Base-by-base conservation (phyloP, 2,888 invertebrate genomes). In the Hydroisotoma schaefferi region DNA sequence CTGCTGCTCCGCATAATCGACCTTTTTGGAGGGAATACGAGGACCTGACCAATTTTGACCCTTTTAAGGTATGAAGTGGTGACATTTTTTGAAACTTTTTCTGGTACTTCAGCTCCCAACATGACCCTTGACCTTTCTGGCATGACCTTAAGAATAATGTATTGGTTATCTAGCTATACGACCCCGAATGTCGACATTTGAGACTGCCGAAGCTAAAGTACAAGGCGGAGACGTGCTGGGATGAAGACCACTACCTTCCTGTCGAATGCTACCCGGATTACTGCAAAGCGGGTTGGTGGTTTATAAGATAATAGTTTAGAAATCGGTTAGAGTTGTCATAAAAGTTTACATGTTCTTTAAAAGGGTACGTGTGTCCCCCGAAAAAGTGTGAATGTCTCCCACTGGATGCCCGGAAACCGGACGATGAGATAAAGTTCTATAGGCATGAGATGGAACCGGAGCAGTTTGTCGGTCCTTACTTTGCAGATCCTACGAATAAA, bases 11-110 rank as follows among this genome's bases (percentile, higher is more conserved):
- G 1, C 52, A 56, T 1, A 37, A 55, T 18, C 47, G 59, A 20
- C 70, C 70, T 2, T 70, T 70, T 47, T 67, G 67, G 67, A 61
- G 59, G 38, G 70, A 70, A 28, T 70, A 59, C 55, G 68, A 70
- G 47, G 70, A 70, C 52, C 26, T 70, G 6, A 63, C 68, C 1
- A 63, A 62, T 47, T 59, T 61, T 23, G 70, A 70, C 55, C 63
- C 63, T 8, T 70, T 69, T 37, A 51, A 63, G 27, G 70, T 68
- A 53, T 51, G n/a, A 5, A 8, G 33, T 33, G 15, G 8, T 15
- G 15, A 15, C 15, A 46, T 6, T 18, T 43, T 43, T 6, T 6
- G 44, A 43, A 18, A 12, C 22, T 43, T 12, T 20, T n/a, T n/a
- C 44, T 8, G 22, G 6, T 22, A 40, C 40, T 40, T 40, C n/a